Conservation (phyloP, 2,113 vertebrate species). For the Semnornis frantzii region DNA sequence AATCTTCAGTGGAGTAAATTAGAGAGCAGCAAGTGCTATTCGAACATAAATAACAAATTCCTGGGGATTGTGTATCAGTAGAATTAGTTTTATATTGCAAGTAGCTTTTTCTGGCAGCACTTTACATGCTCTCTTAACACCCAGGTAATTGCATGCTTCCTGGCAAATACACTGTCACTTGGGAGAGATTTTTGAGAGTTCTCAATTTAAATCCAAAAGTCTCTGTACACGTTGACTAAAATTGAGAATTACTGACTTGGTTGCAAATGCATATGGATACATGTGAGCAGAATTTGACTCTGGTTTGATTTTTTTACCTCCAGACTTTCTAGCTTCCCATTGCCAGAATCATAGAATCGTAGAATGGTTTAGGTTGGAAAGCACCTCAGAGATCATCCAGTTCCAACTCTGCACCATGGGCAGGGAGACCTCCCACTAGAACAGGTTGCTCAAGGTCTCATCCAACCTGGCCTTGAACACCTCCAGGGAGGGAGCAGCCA, state of each 20-base stretch:
- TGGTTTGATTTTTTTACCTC: not conserved
- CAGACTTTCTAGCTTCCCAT: not conserved
- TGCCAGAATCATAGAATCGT: not conserved
- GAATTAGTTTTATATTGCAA: not conserved
- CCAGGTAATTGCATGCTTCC: not conserved
- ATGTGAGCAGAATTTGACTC: not conserved
- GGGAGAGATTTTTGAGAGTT: not conserved
- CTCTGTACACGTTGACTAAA: not conserved
- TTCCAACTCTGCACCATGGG: no score
- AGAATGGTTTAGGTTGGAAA: not conserved
- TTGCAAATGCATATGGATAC: not conserved
- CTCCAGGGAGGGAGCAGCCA: no score
- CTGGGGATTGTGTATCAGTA: not conserved
- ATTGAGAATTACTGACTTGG: not conserved
- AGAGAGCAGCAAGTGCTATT: slow-evolving; percentile 9
- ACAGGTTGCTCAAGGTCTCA: no score
- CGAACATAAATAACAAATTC: slow-evolving; percentile 8
- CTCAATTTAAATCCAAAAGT: not conserved
- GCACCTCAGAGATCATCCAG: no score
- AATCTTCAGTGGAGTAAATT: not conserved
- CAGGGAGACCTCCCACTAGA: no score
- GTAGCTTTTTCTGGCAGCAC: slow-evolving; percentile 3
- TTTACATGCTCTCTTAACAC: not conserved
- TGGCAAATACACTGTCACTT: not conserved
- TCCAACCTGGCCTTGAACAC: no score